Percentiles rank a stretch among this genome's conserved stretches.
phyloP scores from a whole-genome alignment of 2,113 vertebrate genomes.

The Pterophyllum scalare region DNA sequence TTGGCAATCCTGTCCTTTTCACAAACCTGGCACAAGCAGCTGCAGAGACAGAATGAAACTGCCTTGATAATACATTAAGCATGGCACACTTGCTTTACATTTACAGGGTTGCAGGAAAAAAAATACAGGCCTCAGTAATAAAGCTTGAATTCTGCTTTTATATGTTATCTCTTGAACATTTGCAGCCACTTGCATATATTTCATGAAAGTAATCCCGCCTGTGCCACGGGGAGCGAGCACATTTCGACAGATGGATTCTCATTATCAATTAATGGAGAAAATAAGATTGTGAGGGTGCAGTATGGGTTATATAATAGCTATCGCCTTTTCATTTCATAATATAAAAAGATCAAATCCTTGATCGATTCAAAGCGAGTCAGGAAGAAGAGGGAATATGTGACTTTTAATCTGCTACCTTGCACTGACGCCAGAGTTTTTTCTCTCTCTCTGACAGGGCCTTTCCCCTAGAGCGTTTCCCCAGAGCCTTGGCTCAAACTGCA shows the following conservation, averaged over 20 bases:
- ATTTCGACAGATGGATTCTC: conserved; percentile 23
- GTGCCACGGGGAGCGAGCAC: neutral
- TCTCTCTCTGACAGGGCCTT: conserved; percentile 57
- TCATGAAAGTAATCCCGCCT: conserved; percentile 34
- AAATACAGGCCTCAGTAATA: conserved; percentile 9
- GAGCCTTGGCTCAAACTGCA: conserved; percentile 70
- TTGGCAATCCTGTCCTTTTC: conserved; percentile 10
- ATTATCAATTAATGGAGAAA: conserved; percentile 10
- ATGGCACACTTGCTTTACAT: conserved; percentile 22
- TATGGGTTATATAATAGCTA: neutral
- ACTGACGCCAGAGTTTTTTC: conserved; percentile 40
- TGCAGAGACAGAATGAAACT: conserved; percentile 35
- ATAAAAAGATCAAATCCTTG: conserved; percentile 36
- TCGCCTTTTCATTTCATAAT: conserved; percentile 25
- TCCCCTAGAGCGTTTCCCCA: conserved; percentile 67
- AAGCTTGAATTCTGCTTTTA: conserved; percentile 35
- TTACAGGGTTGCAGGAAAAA: conserved; percentile 22
- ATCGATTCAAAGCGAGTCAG: conserved; percentile 32
- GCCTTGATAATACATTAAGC: conserved; percentile 32
- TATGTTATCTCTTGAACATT: conserved; percentile 22
- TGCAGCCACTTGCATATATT: conserved; percentile 20
- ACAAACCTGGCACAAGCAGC: conserved; percentile 41
- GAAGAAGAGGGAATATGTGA: conserved; percentile 12
- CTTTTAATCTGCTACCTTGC: conserved; percentile 60
- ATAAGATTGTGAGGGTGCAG: conserved; percentile 17